A percentile compares a stretch with the other conserved stretches of the same genome.
phyloP scores from a whole-genome alignment of 2,113 vertebrate species.

The Cygnus atratus region DNA sequence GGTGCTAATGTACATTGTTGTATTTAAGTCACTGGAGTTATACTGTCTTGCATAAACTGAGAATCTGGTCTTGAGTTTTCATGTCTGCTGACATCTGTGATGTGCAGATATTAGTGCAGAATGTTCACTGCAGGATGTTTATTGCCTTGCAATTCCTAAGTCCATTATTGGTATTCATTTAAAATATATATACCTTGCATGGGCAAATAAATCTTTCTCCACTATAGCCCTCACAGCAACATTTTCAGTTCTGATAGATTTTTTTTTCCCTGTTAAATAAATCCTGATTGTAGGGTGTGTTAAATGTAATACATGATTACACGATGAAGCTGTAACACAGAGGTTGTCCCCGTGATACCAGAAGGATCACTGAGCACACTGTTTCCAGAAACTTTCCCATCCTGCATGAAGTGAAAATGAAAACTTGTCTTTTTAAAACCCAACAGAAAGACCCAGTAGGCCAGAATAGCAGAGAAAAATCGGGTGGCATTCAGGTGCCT shows the following conservation, averaged over 20 bases:
- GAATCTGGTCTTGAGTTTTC: not conserved
- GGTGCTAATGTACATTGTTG: not conserved
- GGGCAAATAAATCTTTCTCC: not conserved
- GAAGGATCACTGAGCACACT: not conserved
- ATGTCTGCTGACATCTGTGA: not conserved
- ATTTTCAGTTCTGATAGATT: not conserved
- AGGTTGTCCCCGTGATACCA: not conserved
- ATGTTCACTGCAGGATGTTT: not conserved
- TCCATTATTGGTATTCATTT: not conserved
- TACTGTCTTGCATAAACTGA: not conserved
- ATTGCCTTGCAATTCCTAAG: not conserved
- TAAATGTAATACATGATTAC: not conserved
- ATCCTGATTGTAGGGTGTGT: not conserved
- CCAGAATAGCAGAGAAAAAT: not conserved
- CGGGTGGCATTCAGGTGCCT: not conserved
- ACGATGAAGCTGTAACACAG: not conserved
- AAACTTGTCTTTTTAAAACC: not conserved
- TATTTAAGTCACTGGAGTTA: not conserved
- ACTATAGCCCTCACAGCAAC: not conserved
- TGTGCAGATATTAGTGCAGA: not conserved
- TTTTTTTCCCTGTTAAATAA: not conserved
- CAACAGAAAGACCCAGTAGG: not conserved
- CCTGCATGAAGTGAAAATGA: not conserved
- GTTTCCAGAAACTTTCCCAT: not conserved
- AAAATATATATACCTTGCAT: not conserved